Conservation (phyloP, 2,113 vertebrate genomes). For the Pterocles burchelli region DNA sequence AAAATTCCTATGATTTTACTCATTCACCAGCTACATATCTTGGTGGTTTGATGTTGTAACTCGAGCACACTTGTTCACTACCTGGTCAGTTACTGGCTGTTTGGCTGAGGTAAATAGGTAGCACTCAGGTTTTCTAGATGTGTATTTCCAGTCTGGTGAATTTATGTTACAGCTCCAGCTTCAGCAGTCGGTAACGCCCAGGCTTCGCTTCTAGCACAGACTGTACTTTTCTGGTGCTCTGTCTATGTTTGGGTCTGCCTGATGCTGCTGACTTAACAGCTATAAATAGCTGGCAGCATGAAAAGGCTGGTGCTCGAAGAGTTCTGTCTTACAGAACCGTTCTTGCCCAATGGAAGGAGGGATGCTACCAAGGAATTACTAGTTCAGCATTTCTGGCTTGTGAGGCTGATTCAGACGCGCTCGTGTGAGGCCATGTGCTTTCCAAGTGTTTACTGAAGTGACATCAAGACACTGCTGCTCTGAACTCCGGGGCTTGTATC, state of each 20-base stretch:
- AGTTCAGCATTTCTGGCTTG: background rate
- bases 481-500: background rate
- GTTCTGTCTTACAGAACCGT: background rate
- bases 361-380: background rate
- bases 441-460: background rate
- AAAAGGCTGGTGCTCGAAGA: background rate
- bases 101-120: background rate
- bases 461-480: background rate
- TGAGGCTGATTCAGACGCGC: background rate
- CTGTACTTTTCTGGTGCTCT: background rate
- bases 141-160: background rate
- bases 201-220: background rate
- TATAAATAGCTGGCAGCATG: background rate
- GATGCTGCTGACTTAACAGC: background rate
- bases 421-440: background rate
- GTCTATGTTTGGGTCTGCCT: background rate
- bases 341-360: background rate
- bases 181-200: fast-evolving
- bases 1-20: background rate
- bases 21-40: background rate
- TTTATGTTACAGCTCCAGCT: background rate
- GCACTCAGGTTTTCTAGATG: background rate
- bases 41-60: background rate
- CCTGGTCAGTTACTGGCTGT: background rate
- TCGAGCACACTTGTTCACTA: background rate